Base-by-base conservation (phyloP, 2,113 vertebrate species). In the Myotis lucifugus region DNA sequence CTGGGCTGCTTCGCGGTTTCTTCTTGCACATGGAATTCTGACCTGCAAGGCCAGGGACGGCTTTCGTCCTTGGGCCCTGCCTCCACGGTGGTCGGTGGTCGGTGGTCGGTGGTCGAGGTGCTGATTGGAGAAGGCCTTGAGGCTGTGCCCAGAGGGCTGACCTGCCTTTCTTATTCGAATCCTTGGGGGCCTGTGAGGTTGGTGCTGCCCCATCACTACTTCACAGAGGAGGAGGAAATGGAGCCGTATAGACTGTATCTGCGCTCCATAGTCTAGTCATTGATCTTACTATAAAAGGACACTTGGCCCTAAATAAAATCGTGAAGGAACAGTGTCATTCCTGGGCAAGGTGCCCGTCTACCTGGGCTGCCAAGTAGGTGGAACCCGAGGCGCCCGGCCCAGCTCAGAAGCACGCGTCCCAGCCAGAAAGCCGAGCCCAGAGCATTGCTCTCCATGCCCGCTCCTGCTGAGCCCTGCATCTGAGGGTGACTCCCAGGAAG, bases 1-100 rank as follows among this genome's bases (percentile, higher is more conserved):
- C n/a, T 8, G 17, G 8, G 69, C 32, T 34, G 42, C 94, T 94
- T 91, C n/a, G 84, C 92, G 89, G n/a, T 96, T 70, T 6, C 95
- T 97, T 92, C 92, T 32, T 59, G 8, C n/a, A 66, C 27, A 6
- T 21, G 79, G 81, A 81, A 34, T 86, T 74, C 50, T 87, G 87
- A 34, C 19, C 66, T 82, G 72, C 66, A 27, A 76, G 93, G 85
- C 61, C 81, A 78, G 29, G 19, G 46, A n/a, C 66, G 92, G 89
- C 14, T 11, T 4, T 29, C 2, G 7, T 69, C 93, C 40, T 34
- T 14, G 96, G 90, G 66, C 91, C 95, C 5, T 13, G 18, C 3
- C 81, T 95, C 11, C 0, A 8, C 0, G 4, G 56, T 7, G 8
- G 21, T 12, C 7, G 1, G 66, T 42, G 42, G 42, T 42, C 4